These are phyloP conservation scores for Mus spretus DNA, from an alignment of 2,797 vertebrate genomes.

Conservation along the genomic window DNA sequence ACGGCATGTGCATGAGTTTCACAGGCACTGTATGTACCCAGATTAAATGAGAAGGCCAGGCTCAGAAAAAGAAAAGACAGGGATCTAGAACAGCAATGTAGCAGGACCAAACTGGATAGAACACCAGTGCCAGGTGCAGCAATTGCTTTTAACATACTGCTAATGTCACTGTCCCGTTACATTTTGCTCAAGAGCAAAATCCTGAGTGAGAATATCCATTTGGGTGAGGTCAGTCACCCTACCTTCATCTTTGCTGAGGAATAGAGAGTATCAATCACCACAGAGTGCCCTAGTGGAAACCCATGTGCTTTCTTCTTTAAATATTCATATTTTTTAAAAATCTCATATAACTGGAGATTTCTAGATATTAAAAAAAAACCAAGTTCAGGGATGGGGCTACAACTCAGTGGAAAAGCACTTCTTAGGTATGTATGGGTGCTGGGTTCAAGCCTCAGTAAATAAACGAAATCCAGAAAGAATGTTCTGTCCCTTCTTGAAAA, in stretches of 20 bases:
- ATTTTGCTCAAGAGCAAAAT: conserved; percentile 29
- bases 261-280: not conserved
- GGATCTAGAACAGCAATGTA: not conserved
- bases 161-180: conserved; percentile 21
- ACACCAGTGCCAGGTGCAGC: not conserved
- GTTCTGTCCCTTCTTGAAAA: conserved; percentile 16
- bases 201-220: not conserved
- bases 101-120: not conserved
- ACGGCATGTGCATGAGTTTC: not conserved
- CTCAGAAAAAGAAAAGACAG: not conserved
- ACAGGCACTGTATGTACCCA: not conserved
- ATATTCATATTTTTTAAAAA: not conserved
- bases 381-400: not conserved
- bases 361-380: conserved; percentile 33
- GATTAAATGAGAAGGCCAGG: conserved; percentile 13
- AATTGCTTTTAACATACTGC: not conserved
- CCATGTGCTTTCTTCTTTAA: conserved; percentile 36
- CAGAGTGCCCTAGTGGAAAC: conserved; percentile 36
- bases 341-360: not conserved
- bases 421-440: not conserved
- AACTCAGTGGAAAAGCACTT: not conserved
- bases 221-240: conserved; percentile 4
- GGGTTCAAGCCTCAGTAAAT: not conserved
- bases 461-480: conserved; percentile 35
- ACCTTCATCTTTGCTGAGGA: not conserved